Evolutionary conservation across 1,140 invertebrate genomes (phyloP).

Genomic region (Pararge aegeria): DNA sequence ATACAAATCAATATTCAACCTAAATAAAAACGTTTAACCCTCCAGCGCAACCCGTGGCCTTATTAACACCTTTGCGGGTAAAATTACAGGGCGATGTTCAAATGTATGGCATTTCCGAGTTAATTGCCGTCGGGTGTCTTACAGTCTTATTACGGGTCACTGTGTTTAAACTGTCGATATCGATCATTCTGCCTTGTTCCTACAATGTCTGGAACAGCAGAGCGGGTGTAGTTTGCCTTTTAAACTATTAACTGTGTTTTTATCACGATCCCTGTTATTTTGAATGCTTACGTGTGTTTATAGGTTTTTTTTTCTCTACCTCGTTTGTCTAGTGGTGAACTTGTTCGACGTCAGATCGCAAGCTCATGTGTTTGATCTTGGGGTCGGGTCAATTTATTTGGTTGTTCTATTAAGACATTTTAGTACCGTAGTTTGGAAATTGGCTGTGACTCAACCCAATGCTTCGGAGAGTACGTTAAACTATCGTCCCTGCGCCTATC

Average conservation of each 20-base stretch:
- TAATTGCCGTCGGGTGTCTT: constrained; percentile 35
- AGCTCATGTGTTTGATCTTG: no score
- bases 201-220: constrained; percentile 2
- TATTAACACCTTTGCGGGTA: constrained; percentile 40
- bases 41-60: constrained; percentile 1
- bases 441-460: no score
- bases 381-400: no score
- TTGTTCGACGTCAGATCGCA: no score
- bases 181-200: constrained; percentile 20
- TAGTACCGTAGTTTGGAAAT: no score
- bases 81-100: constrained; percentile 41
- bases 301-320: no score
- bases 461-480: no score
- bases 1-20: constrained; percentile 21
- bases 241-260: neutral
- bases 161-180: constrained; percentile 32
- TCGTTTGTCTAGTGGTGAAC: no score
- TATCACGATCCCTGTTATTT: neutral
- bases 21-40: constrained; percentile 15
- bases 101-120: constrained; percentile 34
- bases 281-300: no score
- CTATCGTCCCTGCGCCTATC: no score
- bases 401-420: no score
- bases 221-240: neutral
- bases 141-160: constrained; percentile 27